Base-by-base conservation (phyloP, 2,888 invertebrate species). In the Scaptomyza flava region DNA sequence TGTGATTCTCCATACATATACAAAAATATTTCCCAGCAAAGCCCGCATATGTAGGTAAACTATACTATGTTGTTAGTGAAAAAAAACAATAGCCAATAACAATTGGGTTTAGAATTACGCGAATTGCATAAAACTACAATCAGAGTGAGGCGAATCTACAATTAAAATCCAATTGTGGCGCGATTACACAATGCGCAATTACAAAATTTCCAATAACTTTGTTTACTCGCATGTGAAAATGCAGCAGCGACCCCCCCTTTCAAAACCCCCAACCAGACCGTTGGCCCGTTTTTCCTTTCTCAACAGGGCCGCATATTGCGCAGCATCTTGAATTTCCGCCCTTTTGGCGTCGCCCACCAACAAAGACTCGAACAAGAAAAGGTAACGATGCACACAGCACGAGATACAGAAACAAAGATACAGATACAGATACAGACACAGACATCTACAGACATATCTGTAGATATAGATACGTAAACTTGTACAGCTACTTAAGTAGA, bases 241-340 rank as follows among this genome's bases (percentile, higher is more conserved):
- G 68, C 74, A 78, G 60, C 68, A 59, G 53, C 38, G 23, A 9
- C 27, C 14, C n/a, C 14, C n/a, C 12, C 42, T 2, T 17, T 17
- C 17, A 17, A 17, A 1, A 5, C 12, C 8, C 9, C 5, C 8
- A 6, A 12, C n/a, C 11, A 30, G 34, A 20, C 17, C 1, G 17
- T n/a, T n/a, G 17, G 17, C 17, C 17, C 23, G 23, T 23, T 23
- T 23, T n/a, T 12, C 20, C 17, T 17, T 14, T 33, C 31, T 17
- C 31, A 33, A 48, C 48, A 51, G 52, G 36, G 36, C 57, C 63
- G 48, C 61, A 79, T 78, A 82, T 82, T 82, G 87, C 87, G 82
- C 82, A 82, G 87, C 82, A 82, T 86, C 87, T 82, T 80, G 68
- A 82, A 50, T 73, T 78, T 72, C 76, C 84, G 72, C 81, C 78